phyloP scores from a whole-genome alignment of 1,140 invertebrate genomes.

The Drosophila sucinea region DNA sequence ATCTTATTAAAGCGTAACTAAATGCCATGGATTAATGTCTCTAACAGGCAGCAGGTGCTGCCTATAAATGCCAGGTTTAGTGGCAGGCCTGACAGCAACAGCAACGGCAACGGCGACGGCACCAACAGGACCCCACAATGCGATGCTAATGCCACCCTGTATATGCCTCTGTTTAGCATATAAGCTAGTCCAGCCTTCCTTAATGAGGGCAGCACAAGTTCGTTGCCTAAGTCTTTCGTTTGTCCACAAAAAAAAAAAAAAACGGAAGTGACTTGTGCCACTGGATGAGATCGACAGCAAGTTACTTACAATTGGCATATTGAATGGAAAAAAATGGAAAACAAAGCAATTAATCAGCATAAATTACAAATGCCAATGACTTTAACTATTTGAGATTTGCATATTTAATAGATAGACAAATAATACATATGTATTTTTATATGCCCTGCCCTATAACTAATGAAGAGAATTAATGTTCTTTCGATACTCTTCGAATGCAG shows the following conservation, averaged over 20 bases:
- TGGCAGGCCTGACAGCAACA: constrained; percentile 59
- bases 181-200: constrained; percentile 50
- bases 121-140: constrained; percentile 58
- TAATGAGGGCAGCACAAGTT: constrained; percentile 64
- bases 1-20: constrained; percentile 82
- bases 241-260: constrained; percentile 7
- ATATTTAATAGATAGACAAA: constrained; percentile 24
- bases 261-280: not conserved
- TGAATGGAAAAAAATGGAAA: constrained; percentile 49
- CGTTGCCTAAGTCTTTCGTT: constrained; percentile 50
- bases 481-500: not conserved
- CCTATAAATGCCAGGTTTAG: constrained; percentile 70
- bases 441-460: constrained; percentile 28
- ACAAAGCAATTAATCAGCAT: constrained; percentile 75
- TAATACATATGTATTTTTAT: constrained; percentile 1
- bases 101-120: constrained; percentile 1
- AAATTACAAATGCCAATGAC: constrained; percentile 42
- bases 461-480: not conserved
- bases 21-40: constrained; percentile 79
- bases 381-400: constrained; percentile 35
- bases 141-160: constrained; percentile 5
- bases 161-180: constrained; percentile 55
- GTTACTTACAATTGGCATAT: constrained; percentile 39
- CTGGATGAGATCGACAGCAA: not conserved
- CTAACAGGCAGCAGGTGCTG: constrained; percentile 75